These are phyloP conservation scores for Camptogramma bilineatum DNA, from an alignment of 2,888 invertebrate species.

Conservation along the genomic window DNA sequence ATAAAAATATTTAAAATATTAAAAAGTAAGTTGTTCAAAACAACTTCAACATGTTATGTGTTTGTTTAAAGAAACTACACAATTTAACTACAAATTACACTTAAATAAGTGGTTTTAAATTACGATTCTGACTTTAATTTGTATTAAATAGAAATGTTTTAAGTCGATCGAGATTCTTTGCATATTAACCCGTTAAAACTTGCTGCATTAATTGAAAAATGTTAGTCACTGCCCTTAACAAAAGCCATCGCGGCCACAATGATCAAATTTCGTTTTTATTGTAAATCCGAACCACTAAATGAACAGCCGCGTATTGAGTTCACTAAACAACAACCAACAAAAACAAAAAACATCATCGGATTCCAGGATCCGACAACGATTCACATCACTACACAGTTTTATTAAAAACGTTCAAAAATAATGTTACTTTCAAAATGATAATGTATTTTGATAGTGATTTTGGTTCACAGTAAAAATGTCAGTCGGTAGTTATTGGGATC, in stretches of 20 bases:
- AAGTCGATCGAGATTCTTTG: neutral
- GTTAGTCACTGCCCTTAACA: slow-evolving; percentile 64
- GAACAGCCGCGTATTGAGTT: slow-evolving; percentile 72
- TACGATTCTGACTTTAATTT: neutral
- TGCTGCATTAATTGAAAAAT: neutral
- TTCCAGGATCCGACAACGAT: slow-evolving; percentile 66
- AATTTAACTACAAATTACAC: slow-evolving; percentile 1
- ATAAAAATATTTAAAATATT: neutral
- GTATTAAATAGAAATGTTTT: neutral
- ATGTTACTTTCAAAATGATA: slow-evolving; percentile 34
- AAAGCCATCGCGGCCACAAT: slow-evolving; percentile 70
- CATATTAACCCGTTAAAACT: too few species aligned
- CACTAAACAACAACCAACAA: slow-evolving; percentile 67
- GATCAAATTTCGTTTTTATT: slow-evolving; percentile 86
- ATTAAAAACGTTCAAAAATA: slow-evolving; percentile 46
- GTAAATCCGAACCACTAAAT: slow-evolving; percentile 78
- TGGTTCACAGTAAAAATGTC: slow-evolving; percentile 13
- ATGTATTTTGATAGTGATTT: slow-evolving; percentile 22
- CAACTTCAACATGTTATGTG: neutral
- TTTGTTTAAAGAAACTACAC: neutral
- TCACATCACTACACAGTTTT: slow-evolving; percentile 54
- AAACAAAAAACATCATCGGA: slow-evolving; percentile 58
- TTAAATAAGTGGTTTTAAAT: neutral
- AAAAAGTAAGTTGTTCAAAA: neutral
- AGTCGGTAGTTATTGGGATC: slow-evolving; percentile 12